Conservation (phyloP, 2,797 vertebrate genomes). For the Muscicapa striata region DNA sequence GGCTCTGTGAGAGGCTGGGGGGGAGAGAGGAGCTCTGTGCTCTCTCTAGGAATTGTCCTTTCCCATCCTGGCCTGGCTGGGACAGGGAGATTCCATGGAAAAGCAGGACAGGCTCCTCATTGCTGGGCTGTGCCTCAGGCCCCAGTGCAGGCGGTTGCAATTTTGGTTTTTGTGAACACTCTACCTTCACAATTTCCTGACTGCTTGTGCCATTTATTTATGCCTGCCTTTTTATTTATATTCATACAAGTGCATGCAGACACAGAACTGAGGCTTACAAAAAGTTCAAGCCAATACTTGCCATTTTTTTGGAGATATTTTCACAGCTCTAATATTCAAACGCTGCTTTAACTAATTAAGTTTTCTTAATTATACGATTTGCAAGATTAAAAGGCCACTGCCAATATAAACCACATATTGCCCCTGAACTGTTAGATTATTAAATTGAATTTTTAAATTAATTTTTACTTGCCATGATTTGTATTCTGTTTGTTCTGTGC, state of each 20-base stretch:
- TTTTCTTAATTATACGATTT: conserved; percentile 69
- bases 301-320: conserved; percentile 50
- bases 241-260: conserved; percentile 29
- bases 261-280: conserved; percentile 38
- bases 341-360: conserved; percentile 55
- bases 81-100: not conserved
- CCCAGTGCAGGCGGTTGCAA: not conserved
- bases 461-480: conserved; percentile 71
- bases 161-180: not conserved
- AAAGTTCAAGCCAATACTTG: conserved; percentile 67
- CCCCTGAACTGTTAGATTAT: conserved; percentile 68
- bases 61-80: not conserved
- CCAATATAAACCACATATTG: conserved; percentile 65
- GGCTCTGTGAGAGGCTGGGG: not conserved
- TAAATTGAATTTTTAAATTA: conserved; percentile 70
- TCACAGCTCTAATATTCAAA: conserved; percentile 60
- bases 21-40: not conserved
- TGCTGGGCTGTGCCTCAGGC: not conserved
- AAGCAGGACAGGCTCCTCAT: not conserved
- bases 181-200: conserved; percentile 33
- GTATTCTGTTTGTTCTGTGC: conserved; percentile 65
- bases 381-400: conserved; percentile 65
- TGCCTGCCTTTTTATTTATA: conserved; percentile 43
- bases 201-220: conserved; percentile 23
- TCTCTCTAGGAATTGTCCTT: fast-evolving